Conservation (phyloP, 2,797 vertebrate genomes). For the Centropyge bicolor region DNA sequence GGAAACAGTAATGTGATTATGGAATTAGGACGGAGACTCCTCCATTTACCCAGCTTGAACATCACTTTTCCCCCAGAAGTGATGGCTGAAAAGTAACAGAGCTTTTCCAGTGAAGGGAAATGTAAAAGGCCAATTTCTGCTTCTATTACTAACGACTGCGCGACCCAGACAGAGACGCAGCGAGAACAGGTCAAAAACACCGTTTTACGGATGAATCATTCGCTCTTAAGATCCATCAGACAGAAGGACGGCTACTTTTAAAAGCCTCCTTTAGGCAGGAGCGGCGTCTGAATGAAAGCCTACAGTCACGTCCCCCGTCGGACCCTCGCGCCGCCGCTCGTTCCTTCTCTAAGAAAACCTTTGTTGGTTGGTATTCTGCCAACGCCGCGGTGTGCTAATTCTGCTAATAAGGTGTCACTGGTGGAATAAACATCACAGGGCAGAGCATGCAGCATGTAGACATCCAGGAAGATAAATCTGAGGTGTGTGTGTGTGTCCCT, state of each 20-base stretch:
- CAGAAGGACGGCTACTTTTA: conserved; percentile 44
- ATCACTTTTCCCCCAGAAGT: conserved; percentile 9
- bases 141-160: conserved; percentile 43
- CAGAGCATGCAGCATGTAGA: conserved; percentile 70
- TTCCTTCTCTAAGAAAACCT: conserved; percentile 38
- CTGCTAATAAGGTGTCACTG: conserved; percentile 77
- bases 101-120: conserved; percentile 18
- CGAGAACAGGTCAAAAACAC: conserved; percentile 70
- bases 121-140: conserved; percentile 47
- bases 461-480: conserved; percentile 67
- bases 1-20: conserved; percentile 45
- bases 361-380: conserved; percentile 66
- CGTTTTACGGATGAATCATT: conserved; percentile 68
- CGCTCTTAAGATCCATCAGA: conserved; percentile 67
- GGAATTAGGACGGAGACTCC: conserved; percentile 38
- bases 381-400: conserved; percentile 63
- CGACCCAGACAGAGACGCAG: conserved; percentile 64
- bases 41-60: conserved; percentile 23
- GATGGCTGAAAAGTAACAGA: conserved; percentile 17
- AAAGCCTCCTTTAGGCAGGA: conserved; percentile 60
- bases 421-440: conserved; percentile 80
- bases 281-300: conserved; percentile 54
- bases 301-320: conserved; percentile 50
- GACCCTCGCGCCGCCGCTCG: conserved; percentile 25
- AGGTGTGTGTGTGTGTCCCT: conserved; percentile 30